phyloP scores from a whole-genome alignment of 2,113 vertebrate genomes.

The Ceyx cyanopectus region DNA sequence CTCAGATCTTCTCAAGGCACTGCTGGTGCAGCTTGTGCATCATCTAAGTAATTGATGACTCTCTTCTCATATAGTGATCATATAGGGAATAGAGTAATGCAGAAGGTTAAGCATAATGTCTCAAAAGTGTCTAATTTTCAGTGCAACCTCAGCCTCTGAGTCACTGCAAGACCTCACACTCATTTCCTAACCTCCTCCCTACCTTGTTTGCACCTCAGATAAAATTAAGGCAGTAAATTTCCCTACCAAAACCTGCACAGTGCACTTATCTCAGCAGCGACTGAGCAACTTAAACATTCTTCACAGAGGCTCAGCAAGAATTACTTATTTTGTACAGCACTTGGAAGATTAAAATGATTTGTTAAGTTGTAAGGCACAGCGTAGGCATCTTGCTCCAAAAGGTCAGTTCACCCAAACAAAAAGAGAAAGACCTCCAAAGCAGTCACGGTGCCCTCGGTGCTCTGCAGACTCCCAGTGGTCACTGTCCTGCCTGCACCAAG shows the following conservation, averaged over 20 bases:
- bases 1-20: not conserved
- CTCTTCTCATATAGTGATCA: not conserved
- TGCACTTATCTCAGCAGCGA: not conserved
- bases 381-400: not conserved
- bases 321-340: not conserved
- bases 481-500: not conserved
- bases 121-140: not conserved
- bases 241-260: not conserved
- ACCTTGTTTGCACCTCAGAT: not conserved
- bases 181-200: not conserved
- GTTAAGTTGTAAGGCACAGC: not conserved
- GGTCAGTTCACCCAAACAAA: not conserved
- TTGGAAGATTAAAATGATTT: not conserved
- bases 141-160: not conserved
- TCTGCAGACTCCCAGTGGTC: accelerated
- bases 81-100: not conserved
- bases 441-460: not conserved
- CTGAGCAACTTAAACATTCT: not conserved
- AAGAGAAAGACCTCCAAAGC: not conserved
- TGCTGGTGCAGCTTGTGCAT: not conserved
- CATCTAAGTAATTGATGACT: not conserved
- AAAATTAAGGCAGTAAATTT: conserved; percentile 2
- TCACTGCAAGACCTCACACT: not conserved
- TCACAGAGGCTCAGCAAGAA: not conserved
- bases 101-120: not conserved